Conservation (phyloP, 2,888 invertebrate species). For the Corythucha ciliata region DNA sequence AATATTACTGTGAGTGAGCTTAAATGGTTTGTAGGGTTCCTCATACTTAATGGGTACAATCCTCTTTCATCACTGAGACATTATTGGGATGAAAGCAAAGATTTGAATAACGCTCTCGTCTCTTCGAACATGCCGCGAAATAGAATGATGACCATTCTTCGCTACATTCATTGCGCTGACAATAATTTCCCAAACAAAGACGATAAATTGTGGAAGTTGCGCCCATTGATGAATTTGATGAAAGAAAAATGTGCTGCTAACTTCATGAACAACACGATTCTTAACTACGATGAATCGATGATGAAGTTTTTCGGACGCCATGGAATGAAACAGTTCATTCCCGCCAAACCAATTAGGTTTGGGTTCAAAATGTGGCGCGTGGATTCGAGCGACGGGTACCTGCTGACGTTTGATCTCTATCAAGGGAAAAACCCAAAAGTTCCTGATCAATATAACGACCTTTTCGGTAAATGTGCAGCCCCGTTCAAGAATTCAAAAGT, state of each 20-base stretch:
- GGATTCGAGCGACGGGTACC: no score
- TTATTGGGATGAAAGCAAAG: conserved; percentile 1
- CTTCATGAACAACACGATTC: conserved; percentile 1
- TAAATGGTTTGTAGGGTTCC: neutral
- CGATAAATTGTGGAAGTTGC: conserved; percentile 9
- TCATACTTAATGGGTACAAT: conserved; percentile 6
- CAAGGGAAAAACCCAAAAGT: neutral
- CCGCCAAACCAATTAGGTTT: no score
- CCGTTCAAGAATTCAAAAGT: neutral
- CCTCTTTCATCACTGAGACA: neutral
- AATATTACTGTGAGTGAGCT: neutral
- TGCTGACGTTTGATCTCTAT: no score
- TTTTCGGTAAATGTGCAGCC: neutral
- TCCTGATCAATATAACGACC: neutral
- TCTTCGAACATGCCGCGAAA: neutral
- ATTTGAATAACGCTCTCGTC: neutral
- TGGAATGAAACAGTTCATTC: conserved; percentile 1
- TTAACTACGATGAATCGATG: conserved; percentile 10
- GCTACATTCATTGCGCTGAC: conserved; percentile 1
- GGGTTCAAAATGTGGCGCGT: no score
- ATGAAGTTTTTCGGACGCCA: no score
- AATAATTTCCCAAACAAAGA: conserved; percentile 3
- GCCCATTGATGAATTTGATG: neutral
- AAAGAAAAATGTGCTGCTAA: neutral
- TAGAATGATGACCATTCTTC: neutral